Conservation (phyloP, 2,888 invertebrate species). For the Cristatella mucedo region DNA sequence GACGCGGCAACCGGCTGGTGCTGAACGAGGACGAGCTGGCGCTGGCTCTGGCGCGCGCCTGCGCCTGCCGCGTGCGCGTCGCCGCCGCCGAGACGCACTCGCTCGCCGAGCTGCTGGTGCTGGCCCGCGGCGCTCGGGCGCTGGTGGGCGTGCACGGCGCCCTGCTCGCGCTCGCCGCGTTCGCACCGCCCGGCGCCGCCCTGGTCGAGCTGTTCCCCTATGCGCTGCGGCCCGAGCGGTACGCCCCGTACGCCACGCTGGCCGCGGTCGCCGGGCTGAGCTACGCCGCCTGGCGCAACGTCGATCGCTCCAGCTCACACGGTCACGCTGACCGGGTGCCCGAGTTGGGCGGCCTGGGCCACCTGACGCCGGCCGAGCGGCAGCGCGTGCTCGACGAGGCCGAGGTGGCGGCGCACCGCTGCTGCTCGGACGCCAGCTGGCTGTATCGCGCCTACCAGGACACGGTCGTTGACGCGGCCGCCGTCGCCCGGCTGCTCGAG, state of each 20-base stretch:
- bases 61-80: conserved; percentile 21
- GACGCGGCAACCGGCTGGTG: conserved; percentile 38
- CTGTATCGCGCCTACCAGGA: conserved; percentile 43
- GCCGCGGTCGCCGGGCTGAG: conserved; percentile 26
- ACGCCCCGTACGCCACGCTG: conserved; percentile 40
- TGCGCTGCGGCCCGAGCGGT: conserved; percentile 37
- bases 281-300: conserved; percentile 40
- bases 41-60: conserved; percentile 18
- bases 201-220: conserved; percentile 43
- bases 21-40: conserved; percentile 39
- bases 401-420: conserved; percentile 37
- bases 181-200: conserved; percentile 32
- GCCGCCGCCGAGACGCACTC: conserved; percentile 23
- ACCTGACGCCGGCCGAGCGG: conserved; percentile 29
- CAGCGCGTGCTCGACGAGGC: conserved; percentile 21
- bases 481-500: conserved; percentile 17
- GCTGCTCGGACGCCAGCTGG: conserved; percentile 42
- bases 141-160: conserved; percentile 41
- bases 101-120: conserved; percentile 23
- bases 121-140: conserved; percentile 20
- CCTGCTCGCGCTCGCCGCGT: conserved; percentile 36
- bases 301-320: conserved; percentile 21
- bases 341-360: conserved; percentile 37
- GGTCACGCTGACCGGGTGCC: conserved; percentile 34
- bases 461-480: conserved; percentile 33